Percentiles rank a stretch among this genome's conserved stretches.
phyloP scores from a whole-genome alignment of 2,797 vertebrate genomes.

The Myiothlypis chrysogaster region DNA sequence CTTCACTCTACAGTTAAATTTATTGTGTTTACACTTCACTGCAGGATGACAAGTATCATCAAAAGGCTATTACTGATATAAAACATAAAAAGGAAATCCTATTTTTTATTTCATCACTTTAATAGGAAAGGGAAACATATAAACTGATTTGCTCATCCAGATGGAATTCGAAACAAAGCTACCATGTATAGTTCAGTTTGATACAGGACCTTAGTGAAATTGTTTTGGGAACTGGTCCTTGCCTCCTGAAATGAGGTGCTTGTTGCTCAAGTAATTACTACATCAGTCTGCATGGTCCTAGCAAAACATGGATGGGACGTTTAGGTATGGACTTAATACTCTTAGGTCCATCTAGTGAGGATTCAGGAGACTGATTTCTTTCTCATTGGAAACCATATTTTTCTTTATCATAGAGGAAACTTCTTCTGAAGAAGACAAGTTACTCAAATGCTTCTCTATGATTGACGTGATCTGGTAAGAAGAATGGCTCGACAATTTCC shows the following conservation, averaged over 20 bases:
- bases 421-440: background rate
- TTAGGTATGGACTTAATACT: background rate
- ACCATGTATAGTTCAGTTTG: background rate
- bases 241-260: background rate
- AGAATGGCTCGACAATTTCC: background rate
- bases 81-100: background rate
- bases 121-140: background rate
- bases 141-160: background rate
- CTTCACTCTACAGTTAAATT: background rate
- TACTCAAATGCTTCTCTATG: background rate
- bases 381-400: background rate
- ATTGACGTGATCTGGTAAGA: background rate
- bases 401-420: background rate
- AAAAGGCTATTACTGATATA: background rate
- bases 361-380: background rate
- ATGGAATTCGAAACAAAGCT: background rate
- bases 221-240: background rate
- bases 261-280: background rate
- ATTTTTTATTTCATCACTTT: background rate
- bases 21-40: constrained; percentile 34
- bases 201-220: background rate
- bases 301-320: background rate
- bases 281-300: rapidly evolving
- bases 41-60: background rate
- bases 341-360: background rate